Base-by-base conservation (phyloP, 2,888 invertebrate species). In the Cheilosia impressa region DNA sequence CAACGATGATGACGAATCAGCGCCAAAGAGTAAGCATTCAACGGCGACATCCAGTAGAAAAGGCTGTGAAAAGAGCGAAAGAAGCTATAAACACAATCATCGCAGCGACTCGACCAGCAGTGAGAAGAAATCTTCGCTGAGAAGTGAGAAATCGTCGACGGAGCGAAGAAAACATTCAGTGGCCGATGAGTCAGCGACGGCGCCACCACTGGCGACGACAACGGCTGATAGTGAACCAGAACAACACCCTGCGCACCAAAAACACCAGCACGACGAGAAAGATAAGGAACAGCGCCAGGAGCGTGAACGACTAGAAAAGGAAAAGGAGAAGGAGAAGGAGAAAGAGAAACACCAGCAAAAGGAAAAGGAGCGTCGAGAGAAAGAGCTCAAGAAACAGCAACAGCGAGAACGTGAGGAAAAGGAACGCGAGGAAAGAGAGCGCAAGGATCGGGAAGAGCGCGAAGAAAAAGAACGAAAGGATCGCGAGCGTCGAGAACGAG, bases 11-110 rank as follows among this genome's bases (percentile, higher is more conserved):
- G 84, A 84, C 17, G 80, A 69, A 69, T 45, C 63, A 38, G 62
- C 87, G 27, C 69, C 87, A 62, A 89, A 88, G 62, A 81, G 78
- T 65, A 76, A 82, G 55, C 84, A 84, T 60, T 84, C 79, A 22
- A 55, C 84, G 52, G 80, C 80, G 34, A 19, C 80, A 38, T 69
- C 78, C 19, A 84, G 80, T 47, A 80, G 80, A 80, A 84, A 84
- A 76, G 66, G 84, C 80, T 84, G 80, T 60, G 88, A 88, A 45
- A 90, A 90, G 53, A 88, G 88, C 77, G 90, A 90, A n/a, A 90
- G 90, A 87, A 87, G 88, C 62, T 89, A 91, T 81, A 92, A 91
- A 58, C 91, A 92, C 68, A 91, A 91, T 80, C 91, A 91, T 82
- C 90, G 90, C 60, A 88, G 87, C 63, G 88, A 88, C 43, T 78